Conservation (phyloP, 2,113 vertebrate species). For the Pelmatolapia mariae region DNA sequence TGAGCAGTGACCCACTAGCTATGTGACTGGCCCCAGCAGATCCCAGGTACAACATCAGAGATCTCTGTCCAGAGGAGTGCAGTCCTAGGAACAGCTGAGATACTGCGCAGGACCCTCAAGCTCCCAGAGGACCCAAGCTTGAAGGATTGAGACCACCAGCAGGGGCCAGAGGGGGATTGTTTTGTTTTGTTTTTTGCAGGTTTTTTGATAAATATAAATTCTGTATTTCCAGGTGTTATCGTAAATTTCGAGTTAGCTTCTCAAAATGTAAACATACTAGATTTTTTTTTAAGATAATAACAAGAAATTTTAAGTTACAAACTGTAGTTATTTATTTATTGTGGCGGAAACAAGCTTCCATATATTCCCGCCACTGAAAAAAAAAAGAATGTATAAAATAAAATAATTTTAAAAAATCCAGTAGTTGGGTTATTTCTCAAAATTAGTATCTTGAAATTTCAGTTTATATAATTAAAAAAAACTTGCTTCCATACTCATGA, state of each 20-base stretch:
- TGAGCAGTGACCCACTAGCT: background rate
- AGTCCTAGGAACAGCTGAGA: background rate
- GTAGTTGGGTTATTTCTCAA: background rate
- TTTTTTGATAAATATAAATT: background rate
- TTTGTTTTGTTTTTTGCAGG: fast-evolving
- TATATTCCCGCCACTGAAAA: background rate
- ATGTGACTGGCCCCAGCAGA: background rate
- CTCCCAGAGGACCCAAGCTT: background rate
- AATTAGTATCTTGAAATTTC: background rate
- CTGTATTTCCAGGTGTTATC: background rate
- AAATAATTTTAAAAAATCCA: background rate
- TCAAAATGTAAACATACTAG: background rate
- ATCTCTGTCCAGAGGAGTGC: background rate
- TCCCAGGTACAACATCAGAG: background rate
- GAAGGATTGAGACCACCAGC: background rate
- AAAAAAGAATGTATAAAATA: background rate
- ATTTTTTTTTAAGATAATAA: background rate
- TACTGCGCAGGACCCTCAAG: background rate
- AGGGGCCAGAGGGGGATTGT: background rate
- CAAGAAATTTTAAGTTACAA: background rate
- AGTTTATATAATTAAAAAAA: background rate
- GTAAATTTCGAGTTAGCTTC: background rate
- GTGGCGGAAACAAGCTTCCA: background rate
- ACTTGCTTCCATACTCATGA: background rate
- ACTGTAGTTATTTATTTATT: background rate